phyloP scores from a whole-genome alignment of 2,113 vertebrate species.

The Cisticola juncidis region DNA sequence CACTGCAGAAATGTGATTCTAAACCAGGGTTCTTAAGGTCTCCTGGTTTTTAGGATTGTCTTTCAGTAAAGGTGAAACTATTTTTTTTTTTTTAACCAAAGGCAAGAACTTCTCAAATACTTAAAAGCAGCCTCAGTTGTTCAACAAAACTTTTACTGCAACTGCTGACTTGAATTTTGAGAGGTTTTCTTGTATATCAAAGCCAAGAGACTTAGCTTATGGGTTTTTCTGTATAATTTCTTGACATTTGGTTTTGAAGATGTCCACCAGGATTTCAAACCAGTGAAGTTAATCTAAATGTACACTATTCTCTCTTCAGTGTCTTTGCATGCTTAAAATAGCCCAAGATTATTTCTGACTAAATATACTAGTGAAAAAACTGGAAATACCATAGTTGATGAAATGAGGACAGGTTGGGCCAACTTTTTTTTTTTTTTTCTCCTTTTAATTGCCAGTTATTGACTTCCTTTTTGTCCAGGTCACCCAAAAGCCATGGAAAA shows the following conservation, averaged over 20 bases:
- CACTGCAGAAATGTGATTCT: background rate
- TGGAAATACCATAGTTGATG: background rate
- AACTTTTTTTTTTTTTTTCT: background rate
- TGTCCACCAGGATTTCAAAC: background rate
- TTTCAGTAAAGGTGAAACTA: background rate
- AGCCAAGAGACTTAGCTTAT: background rate
- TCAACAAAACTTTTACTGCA: background rate
- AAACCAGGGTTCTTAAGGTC: background rate
- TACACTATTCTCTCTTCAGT: background rate
- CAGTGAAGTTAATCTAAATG: background rate
- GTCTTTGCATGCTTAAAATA: background rate
- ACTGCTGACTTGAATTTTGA: background rate
- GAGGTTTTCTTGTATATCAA: background rate
- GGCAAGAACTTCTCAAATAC: background rate
- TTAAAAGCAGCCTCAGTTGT: background rate
- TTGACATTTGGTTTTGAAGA: background rate
- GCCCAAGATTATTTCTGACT: background rate
- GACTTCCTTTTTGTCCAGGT: background rate
- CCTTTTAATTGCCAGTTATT: background rate
- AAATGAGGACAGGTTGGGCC: background rate
- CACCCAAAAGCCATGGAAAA: slow-evolving; percentile 23
- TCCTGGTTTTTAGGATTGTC: background rate
- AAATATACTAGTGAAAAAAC: background rate
- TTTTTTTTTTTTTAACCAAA: background rate
- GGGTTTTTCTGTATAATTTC: background rate